Evolutionary conservation across 2,113 vertebrate species (phyloP).

Genomic region (Apistogramma diplotaenia): DNA sequence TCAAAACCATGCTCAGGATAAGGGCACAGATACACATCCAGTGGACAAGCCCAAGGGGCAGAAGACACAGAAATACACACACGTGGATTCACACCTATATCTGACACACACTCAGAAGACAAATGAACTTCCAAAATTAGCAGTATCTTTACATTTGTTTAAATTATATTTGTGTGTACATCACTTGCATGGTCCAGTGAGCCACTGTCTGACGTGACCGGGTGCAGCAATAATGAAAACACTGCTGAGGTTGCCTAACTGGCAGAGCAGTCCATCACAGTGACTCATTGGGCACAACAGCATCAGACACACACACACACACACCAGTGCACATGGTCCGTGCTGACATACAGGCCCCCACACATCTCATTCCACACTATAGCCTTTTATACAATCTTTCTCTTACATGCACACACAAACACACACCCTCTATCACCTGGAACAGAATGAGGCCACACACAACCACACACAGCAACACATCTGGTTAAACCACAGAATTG

Average conservation of each 20-base stretch:
- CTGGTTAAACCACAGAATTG: conserved; percentile 12
- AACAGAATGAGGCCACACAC: conserved; percentile 57
- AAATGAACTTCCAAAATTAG: conserved; percentile 34
- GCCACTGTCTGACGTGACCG: conserved; percentile 7
- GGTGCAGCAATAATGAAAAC: conserved; percentile 32
- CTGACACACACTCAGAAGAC: conserved; percentile 17
- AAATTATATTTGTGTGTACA: neutral
- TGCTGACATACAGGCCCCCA: conserved; percentile 9
- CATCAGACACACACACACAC: neutral
- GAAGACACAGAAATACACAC: conserved; percentile 15
- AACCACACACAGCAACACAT: neutral
- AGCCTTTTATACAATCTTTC: neutral
- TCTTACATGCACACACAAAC: neutral
- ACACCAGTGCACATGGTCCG: neutral
- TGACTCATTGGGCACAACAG: conserved; percentile 60
- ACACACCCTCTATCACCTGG: conserved; percentile 31
- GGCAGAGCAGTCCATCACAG: conserved; percentile 40
- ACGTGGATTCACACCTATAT: neutral
- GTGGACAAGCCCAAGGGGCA: conserved; percentile 26
- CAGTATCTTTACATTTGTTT: neutral
- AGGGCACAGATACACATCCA: conserved; percentile 27
- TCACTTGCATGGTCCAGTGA: neutral
- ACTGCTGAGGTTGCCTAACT: conserved; percentile 39
- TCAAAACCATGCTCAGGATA: conserved; percentile 34
- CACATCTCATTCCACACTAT: neutral